Evolutionary conservation across 2,888 invertebrate species (phyloP).

Genomic region (Thecophora atra): DNA sequence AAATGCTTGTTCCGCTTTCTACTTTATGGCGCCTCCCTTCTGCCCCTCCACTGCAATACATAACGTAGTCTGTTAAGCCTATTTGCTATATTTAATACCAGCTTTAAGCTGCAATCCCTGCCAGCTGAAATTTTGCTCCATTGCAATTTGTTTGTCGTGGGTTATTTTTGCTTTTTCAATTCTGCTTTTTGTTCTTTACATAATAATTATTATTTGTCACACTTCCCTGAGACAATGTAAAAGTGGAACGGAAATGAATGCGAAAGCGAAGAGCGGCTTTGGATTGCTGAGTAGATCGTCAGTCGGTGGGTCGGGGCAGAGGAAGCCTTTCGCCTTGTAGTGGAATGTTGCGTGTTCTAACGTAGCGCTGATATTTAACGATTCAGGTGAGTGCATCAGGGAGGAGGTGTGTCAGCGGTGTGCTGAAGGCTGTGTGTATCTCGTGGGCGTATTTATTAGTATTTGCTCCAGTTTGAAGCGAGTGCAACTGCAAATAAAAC

Average conservation of each 20-base stretch:
- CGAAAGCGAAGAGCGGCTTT: slow-evolving; percentile 18
- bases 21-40: background rate
- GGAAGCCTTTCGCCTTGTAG: background rate
- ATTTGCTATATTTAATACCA: slow-evolving; percentile 9
- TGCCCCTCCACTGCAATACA: background rate
- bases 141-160: slow-evolving; percentile 20
- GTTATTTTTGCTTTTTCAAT: slow-evolving; percentile 9
- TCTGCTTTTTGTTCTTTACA: slow-evolving; percentile 34
- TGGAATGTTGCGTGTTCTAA: background rate
- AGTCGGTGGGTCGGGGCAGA: too few species aligned
- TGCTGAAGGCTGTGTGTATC: background rate
- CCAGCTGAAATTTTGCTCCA: background rate
- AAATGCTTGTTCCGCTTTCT: background rate
- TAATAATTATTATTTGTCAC: slow-evolving; percentile 32
- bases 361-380: background rate
- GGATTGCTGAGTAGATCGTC: too few species aligned
- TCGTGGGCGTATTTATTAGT: slow-evolving; percentile 10
- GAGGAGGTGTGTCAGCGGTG: slow-evolving; percentile 1
- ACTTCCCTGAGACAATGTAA: slow-evolving; percentile 12
- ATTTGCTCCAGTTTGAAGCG: background rate
- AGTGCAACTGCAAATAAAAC: background rate
- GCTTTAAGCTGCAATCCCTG: background rate
- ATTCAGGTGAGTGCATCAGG: background rate
- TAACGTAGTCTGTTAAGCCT: background rate
- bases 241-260: slow-evolving; percentile 26